Evolutionary conservation across 2,113 vertebrate genomes (phyloP).

Genomic region (Pseudopodoces humilis): DNA sequence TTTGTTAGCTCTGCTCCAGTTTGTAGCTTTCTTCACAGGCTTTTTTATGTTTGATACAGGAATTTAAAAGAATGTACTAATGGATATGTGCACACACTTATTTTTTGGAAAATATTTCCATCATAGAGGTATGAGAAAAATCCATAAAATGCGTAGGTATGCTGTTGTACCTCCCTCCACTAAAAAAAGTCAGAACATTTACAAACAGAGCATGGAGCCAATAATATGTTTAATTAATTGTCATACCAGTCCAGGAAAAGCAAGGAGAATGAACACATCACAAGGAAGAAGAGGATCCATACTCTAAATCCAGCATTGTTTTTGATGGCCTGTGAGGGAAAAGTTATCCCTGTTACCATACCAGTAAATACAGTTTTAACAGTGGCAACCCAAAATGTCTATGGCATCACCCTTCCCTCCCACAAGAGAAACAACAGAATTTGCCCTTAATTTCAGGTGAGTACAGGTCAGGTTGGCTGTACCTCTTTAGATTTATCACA

Average conservation of each 20-base stretch:
- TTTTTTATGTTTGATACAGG: not conserved
- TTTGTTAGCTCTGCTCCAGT: not conserved
- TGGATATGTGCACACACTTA: rapidly evolving
- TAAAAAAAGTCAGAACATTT: not conserved
- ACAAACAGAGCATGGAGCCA: not conserved
- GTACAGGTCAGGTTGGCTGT: not conserved
- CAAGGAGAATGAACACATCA: constrained; percentile 98
- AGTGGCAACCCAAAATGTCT: not conserved
- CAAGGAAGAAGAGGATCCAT: constrained; percentile 98
- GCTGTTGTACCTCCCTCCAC: not conserved
- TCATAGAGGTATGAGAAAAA: not conserved
- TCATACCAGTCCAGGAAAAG: constrained; percentile 99
- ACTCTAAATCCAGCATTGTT: constrained; percentile 98
- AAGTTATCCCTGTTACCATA: not conserved
- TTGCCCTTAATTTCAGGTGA: not conserved
- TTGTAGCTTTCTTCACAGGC: not conserved
- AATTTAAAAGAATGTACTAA: not conserved
- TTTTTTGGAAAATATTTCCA: not conserved
- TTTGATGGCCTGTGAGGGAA: constrained; percentile 87
- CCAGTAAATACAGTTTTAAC: not conserved
- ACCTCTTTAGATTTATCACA: not conserved
- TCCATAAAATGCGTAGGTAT: rapidly evolving
- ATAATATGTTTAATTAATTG: constrained; percentile 72
- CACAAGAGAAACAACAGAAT: not conserved
- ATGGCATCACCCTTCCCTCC: not conserved